A percentile compares a stretch with the other conserved stretches of the same genome.
Evolutionary conservation across 2,113 vertebrate genomes (phyloP).

Genomic region (Strigops habroptila): DNA sequence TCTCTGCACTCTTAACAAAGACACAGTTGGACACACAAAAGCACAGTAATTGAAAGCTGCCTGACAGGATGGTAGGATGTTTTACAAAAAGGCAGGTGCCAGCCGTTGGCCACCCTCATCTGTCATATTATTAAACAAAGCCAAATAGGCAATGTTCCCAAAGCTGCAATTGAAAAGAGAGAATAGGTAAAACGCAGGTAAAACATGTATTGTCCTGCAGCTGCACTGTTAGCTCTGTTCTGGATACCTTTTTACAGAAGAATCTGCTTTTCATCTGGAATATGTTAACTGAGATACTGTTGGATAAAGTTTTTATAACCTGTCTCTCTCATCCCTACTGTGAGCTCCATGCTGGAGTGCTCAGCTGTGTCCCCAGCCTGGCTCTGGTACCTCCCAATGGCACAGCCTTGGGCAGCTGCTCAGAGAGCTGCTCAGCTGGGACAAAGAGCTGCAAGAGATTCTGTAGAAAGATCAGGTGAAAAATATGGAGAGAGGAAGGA

Average conservation of each 20-base stretch:
- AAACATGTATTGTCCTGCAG: background rate
- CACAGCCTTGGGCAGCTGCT: background rate
- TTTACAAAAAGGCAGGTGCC: conserved; percentile 67
- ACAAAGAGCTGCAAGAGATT: background rate
- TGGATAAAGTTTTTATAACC: background rate
- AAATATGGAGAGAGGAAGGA: background rate
- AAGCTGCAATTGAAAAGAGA: background rate
- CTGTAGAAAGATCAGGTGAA: background rate
- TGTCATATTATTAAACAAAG: conserved; percentile 64
- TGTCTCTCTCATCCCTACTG: background rate
- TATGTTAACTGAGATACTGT: background rate
- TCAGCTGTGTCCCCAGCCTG: fast-evolving
- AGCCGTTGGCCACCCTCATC: conserved; percentile 65
- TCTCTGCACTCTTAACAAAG: conserved; percentile 55
- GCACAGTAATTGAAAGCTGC: conserved; percentile 50
- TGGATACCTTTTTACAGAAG: background rate
- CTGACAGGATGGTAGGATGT: conserved; percentile 56
- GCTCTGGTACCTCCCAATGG: background rate
- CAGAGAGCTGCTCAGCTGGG: background rate
- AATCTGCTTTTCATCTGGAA: background rate
- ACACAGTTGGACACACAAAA: conserved; percentile 54
- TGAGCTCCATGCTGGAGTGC: fast-evolving
- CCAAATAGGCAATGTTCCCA: background rate
- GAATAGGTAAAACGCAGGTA: background rate
- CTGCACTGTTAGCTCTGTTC: background rate